A percentile compares a stretch with the other conserved stretches of the same genome.
These are phyloP conservation scores for Ennomos erosarius DNA, from an alignment of 2,888 invertebrate genomes.

Conservation along the genomic window DNA sequence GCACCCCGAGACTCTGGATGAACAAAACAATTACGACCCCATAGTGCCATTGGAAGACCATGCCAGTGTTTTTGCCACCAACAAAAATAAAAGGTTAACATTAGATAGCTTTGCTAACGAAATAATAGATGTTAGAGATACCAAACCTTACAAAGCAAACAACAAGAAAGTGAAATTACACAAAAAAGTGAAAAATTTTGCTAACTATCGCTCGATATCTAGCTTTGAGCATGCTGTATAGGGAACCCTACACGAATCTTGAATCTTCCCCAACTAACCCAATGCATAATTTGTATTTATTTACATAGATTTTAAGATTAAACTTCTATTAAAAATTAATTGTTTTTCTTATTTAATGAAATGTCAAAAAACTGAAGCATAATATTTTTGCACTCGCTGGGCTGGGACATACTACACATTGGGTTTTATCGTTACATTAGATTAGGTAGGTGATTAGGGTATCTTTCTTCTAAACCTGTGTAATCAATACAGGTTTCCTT, in stretches of 20 bases:
- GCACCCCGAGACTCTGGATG: constrained; percentile 53
- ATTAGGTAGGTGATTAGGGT: too few relatives aligned
- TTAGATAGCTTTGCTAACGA: constrained; percentile 15
- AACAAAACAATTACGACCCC: constrained; percentile 42
- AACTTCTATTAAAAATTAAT: too few relatives aligned
- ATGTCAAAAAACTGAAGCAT: too few relatives aligned
- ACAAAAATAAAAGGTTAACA: constrained; percentile 27
- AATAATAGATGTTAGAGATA: constrained; percentile 5
- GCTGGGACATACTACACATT: too few relatives aligned
- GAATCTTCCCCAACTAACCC: background rate
- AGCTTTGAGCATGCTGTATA: constrained; percentile 3
- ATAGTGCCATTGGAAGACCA: constrained; percentile 40
- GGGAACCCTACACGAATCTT: background rate
- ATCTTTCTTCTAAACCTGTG: too few relatives aligned
- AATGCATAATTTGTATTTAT: constrained; percentile 2
- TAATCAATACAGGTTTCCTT: too few relatives aligned
- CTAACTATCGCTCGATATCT: constrained; percentile 2
- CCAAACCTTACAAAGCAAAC: constrained; percentile 14
- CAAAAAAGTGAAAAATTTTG: constrained; percentile 34
- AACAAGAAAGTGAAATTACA: constrained; percentile 27
- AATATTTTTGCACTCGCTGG: too few relatives aligned
- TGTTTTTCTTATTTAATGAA: too few relatives aligned
- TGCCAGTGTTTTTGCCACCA: constrained; percentile 15
- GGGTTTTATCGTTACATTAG: too few relatives aligned
- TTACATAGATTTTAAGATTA: too few relatives aligned